Percentiles rank a stretch among this genome's conserved stretches.
Conservation (phyloP, 2,797 vertebrate genomes). For the Mus minutoides region DNA sequence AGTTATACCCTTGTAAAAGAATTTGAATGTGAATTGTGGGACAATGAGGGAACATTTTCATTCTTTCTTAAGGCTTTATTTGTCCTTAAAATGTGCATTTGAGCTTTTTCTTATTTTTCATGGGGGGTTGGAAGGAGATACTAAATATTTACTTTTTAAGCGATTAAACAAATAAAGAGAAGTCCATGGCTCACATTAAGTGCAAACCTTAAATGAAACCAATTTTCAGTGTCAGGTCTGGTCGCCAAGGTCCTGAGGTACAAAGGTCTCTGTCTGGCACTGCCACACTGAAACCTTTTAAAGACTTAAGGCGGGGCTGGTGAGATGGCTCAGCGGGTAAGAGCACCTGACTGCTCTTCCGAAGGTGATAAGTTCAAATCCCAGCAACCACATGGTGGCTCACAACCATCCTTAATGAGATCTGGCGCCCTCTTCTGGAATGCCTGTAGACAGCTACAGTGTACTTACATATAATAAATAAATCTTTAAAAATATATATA, state of each 20-base stretch:
- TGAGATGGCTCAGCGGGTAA: too few species aligned
- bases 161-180: conserved; percentile 19
- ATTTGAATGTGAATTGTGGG: neutral
- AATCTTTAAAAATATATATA: too few species aligned
- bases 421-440: too few species aligned
- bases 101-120: neutral
- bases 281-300: neutral
- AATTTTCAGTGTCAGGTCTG: neutral
- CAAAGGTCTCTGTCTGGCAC: neutral
- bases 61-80: neutral
- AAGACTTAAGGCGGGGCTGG: neutral
- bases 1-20: neutral
- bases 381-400: too few species aligned
- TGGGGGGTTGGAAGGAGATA: neutral
- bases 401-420: too few species aligned
- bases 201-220: neutral
- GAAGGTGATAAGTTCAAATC: too few species aligned
- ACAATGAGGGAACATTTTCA: neutral
- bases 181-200: neutral
- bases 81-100: neutral
- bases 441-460: too few species aligned
- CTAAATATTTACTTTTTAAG: conserved; percentile 7
- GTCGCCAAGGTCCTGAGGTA: neutral
- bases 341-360: too few species aligned
- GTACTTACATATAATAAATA: too few species aligned